Evolutionary conservation across 2,888 invertebrate species (phyloP).

Genomic region (Papilio elwesi): DNA sequence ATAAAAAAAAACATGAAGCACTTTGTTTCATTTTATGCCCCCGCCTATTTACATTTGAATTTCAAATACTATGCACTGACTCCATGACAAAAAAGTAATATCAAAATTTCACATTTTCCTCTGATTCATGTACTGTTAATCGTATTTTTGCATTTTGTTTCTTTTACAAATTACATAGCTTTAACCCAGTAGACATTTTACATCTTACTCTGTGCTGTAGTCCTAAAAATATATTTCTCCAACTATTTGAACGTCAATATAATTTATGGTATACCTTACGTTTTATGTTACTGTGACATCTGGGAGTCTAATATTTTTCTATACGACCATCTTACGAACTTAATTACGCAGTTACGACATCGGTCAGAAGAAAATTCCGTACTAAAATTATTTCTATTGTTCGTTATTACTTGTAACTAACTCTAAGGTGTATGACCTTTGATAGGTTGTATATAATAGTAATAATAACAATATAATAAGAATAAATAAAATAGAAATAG

Average conservation of each 20-base stretch:
- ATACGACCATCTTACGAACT: constrained; percentile 1
- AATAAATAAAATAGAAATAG: too few species aligned
- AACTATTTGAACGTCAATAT: not conserved
- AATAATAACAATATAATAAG: too few species aligned
- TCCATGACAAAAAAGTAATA: too few species aligned
- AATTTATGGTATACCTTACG: not conserved
- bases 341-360: constrained; percentile 11
- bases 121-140: too few species aligned
- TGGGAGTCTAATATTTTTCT: constrained; percentile 4
- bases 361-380: not conserved
- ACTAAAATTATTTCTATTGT: not conserved
- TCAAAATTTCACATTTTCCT: too few species aligned
- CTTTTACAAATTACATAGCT: too few species aligned
- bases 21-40: too few species aligned
- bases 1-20: too few species aligned
- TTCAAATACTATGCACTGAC: too few species aligned
- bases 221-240: not conserved
- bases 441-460: not conserved
- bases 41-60: too few species aligned
- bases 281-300: constrained; percentile 15
- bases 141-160: too few species aligned
- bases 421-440: not conserved
- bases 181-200: not conserved
- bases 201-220: not conserved
- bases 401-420: not conserved